These are phyloP conservation scores for Ernsta delagoae DNA, from an alignment of 2,888 invertebrate genomes.

Conservation along the genomic window DNA sequence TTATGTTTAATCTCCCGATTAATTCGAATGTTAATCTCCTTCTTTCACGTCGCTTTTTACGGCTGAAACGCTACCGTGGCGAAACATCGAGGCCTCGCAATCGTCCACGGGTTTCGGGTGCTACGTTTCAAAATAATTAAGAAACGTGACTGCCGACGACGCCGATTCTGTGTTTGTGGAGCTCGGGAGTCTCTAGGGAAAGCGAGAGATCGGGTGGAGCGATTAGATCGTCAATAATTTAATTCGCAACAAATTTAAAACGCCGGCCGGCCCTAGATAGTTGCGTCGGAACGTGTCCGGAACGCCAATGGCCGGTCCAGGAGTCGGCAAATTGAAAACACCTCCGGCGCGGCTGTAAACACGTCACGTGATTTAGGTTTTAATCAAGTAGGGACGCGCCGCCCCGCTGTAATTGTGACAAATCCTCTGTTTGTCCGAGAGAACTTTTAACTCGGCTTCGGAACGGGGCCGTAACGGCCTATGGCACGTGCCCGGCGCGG, in stretches of 20 bases:
- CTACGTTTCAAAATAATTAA: conserved; percentile 78
- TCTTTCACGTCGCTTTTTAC: conserved; percentile 78
- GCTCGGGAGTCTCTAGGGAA: conserved; percentile 46
- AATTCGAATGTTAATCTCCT: conserved; percentile 84
- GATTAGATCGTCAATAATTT: conserved; percentile 83
- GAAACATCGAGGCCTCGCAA: conserved; percentile 62
- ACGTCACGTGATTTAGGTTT: conserved; percentile 86
- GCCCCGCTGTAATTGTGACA: conserved; percentile 83
- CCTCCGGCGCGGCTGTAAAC: conserved; percentile 83
- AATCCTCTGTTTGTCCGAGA: conserved; percentile 85
- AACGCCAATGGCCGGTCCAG: conserved; percentile 79
- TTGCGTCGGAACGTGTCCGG: conserved; percentile 79
- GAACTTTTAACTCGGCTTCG: conserved; percentile 81
- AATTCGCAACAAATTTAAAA: conserved; percentile 84
- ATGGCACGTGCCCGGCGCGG: conserved; percentile 76
- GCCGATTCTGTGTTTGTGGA: conserved; percentile 38
- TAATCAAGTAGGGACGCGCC: conserved; percentile 84
- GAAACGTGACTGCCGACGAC: conserved; percentile 67
- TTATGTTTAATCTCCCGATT: conserved; percentile 85
- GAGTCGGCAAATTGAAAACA: conserved; percentile 84
- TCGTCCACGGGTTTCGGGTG: conserved; percentile 65
- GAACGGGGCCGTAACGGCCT: conserved; percentile 76
- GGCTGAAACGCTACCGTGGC: conserved; percentile 67
- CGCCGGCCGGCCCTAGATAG: conserved; percentile 76
- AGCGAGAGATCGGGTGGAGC: conserved; percentile 60